Conservation (phyloP, 2,113 vertebrate species). For the Prolemur simus region DNA sequence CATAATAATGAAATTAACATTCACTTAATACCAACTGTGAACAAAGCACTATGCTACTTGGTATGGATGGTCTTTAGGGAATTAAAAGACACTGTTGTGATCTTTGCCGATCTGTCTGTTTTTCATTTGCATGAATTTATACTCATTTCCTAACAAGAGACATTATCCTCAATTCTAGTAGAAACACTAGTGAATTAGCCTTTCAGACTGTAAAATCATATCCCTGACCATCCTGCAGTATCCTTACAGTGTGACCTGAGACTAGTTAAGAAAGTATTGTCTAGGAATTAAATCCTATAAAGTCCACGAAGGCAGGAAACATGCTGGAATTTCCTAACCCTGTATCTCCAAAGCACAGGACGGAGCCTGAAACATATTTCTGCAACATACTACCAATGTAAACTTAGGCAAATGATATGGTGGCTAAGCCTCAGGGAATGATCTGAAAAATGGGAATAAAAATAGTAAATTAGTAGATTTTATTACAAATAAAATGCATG, state of each 20-base stretch:
- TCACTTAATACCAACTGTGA: background rate
- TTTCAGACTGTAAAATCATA: background rate
- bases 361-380: background rate
- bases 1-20: background rate
- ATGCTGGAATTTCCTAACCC: background rate
- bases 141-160: background rate
- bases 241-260: background rate
- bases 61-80: background rate
- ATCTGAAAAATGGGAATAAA: background rate
- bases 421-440: background rate
- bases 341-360: background rate
- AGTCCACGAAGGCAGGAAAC: background rate
- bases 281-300: background rate
- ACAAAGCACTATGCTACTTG: background rate
- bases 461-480: background rate
- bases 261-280: background rate
- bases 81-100: background rate
- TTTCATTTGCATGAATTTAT: background rate
- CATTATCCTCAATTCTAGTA: background rate
- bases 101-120: background rate
- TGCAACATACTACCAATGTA: background rate
- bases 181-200: background rate
- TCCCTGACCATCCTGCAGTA: too few relatives aligned
- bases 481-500: background rate
- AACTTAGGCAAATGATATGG: background rate